Percentiles rank a stretch among this genome's conserved stretches.
Evolutionary conservation across 2,888 invertebrate species (phyloP).

Genomic region (Cyrtodaria siliqua): DNA sequence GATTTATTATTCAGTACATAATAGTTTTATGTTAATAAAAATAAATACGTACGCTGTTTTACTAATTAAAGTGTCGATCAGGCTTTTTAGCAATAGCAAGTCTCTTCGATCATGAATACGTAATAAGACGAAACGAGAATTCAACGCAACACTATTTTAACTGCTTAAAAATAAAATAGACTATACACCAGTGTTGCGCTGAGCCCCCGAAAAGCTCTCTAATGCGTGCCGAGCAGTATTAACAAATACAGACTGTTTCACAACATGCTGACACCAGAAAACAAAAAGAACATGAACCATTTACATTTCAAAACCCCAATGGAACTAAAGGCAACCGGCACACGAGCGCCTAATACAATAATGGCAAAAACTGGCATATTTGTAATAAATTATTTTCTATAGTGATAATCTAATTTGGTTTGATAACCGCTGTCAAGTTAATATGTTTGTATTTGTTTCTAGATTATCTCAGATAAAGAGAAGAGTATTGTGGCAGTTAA

Average conservation of each 20-base stretch:
- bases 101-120: no score
- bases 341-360: conserved; percentile 48
- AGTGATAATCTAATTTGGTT: conserved; percentile 58
- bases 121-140: no score
- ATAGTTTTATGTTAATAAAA: no score
- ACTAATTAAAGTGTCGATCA: no score
- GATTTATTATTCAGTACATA: no score
- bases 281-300: background rate
- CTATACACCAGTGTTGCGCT: no score
- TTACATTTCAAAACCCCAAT: conserved; percentile 31
- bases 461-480: conserved; percentile 42
- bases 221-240: no score
- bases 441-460: conserved; percentile 59
- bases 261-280: conserved; percentile 6
- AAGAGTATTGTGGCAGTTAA: conserved; percentile 39
- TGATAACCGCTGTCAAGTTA: conserved; percentile 58
- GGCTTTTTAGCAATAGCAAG: no score
- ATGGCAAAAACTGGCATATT: conserved; percentile 52
- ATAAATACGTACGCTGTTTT: no score
- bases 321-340: conserved; percentile 33
- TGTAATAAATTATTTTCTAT: conserved; percentile 61
- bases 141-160: no score
- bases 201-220: no score
- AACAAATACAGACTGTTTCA: background rate
- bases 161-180: no score